phyloP scores from a whole-genome alignment of 2,888 invertebrate genomes.

The Papilio protenor region DNA sequence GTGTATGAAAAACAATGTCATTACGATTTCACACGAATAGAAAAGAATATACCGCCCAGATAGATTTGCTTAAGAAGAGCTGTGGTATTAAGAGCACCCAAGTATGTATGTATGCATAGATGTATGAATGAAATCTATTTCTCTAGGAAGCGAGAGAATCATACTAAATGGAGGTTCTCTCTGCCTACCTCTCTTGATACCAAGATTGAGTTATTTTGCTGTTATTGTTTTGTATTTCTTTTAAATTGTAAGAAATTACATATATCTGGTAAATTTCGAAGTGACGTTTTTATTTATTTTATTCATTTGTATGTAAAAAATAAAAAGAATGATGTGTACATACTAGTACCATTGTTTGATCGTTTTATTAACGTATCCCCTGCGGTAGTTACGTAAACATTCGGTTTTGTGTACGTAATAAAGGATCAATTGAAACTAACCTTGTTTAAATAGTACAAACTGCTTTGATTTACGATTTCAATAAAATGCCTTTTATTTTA shows the following conservation, averaged over 20 bases:
- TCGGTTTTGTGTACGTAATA: conserved; percentile 33
- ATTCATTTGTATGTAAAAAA: not conserved
- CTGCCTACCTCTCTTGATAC: too few relatives aligned
- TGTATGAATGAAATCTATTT: too few relatives aligned
- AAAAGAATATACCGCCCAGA: too few relatives aligned
- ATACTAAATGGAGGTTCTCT: too few relatives aligned
- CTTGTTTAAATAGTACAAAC: conserved; percentile 18
- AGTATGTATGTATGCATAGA: too few relatives aligned
- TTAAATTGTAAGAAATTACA: not conserved
- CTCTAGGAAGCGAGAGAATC: too few relatives aligned
- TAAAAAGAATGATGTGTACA: not conserved
- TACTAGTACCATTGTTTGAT: not conserved
- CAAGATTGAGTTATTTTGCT: too few relatives aligned
- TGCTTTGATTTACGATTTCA: conserved; percentile 28
- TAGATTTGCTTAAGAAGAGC: too few relatives aligned
- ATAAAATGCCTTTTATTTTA: not conserved
- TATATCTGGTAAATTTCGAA: not conserved
- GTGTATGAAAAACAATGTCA: too few relatives aligned
- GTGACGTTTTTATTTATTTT: not conserved
- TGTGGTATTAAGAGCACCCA: too few relatives aligned
- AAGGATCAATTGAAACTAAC: conserved; percentile 35
- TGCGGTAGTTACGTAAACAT: conserved; percentile 29
- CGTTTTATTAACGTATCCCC: conserved; percentile 28
- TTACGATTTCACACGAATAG: too few relatives aligned
- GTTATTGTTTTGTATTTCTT: too few relatives aligned